Evolutionary conservation across 2,888 invertebrate genomes (phyloP), one percentile per base, ranked within the genome.

Genomic region (Torymus auratus): DNA sequence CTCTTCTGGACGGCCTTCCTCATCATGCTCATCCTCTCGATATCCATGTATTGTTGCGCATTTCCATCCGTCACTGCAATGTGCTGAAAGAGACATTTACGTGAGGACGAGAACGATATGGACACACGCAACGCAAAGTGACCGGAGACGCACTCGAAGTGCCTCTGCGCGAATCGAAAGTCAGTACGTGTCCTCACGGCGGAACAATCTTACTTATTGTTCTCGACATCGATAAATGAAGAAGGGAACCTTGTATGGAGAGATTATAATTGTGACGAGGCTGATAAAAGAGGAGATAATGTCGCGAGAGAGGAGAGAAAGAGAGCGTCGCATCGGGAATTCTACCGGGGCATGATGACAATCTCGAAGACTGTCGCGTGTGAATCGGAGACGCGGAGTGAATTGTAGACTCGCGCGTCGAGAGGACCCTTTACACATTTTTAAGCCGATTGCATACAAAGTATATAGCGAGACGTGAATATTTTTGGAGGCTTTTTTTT

Each of bases 1-100:
- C 80, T 82, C 7, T 85, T 89, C 28, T 89, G 89, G 89, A 78
- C 77, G 7, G 83, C 84, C 4, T 83, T 89, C 50, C 62, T 87
- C 67, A 69, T 84, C 3, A 84, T 87, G 20, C 71, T 88, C 15
- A 15, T 86, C n/a, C 62, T 85, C 52, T 85, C 85, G 23, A 78
- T 88, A 23, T 65, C 86, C 7, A 85, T 82, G 5, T 84, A 86
- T 64, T 86, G 82, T 60, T 86, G 86, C 64, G 50, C 85, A 13
- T 14, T 77, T 12, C 84, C 84, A 5, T 77, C 41, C 41, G 7
- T 41, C 7, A 41, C 41, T 10, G 7, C 79, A 13, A 61, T 82
- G 12, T 87, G 86, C 58, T 71, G 60, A 73, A 50, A 2, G 20
- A 14, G 14, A 41, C 7, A n/a, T n/a, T n/a, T n/a, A 41, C 41